Conservation (phyloP, 2,113 vertebrate species). For the Amphiprion ocellaris region DNA sequence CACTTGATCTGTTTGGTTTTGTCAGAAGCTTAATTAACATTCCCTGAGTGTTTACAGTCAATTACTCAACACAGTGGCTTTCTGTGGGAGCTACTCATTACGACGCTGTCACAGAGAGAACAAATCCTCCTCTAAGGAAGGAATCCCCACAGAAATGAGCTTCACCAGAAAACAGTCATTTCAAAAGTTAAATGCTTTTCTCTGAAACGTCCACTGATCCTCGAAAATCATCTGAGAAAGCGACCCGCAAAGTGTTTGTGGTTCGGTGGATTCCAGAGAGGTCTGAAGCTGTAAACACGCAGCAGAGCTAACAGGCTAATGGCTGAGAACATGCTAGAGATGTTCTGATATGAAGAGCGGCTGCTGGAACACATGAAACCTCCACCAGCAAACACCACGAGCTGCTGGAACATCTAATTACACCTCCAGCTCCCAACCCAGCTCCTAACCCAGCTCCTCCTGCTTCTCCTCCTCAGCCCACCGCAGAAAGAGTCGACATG, state of each 20-base stretch:
- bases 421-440: conserved; percentile 37
- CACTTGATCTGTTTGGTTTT: conserved; percentile 72
- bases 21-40: conserved; percentile 84
- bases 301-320: no score
- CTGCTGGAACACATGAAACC: conserved; percentile 21
- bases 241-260: not conserved
- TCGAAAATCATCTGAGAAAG: conserved; percentile 17
- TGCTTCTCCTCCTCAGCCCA: conserved; percentile 38
- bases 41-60: conserved; percentile 83
- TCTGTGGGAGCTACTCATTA: conserved; percentile 77
- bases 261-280: conserved; percentile 16
- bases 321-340: not conserved
- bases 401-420: conserved; percentile 72
- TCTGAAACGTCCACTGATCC: conserved; percentile 10
- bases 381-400: conserved; percentile 47
- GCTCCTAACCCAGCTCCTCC: not conserved
- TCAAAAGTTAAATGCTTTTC: conserved; percentile 22
- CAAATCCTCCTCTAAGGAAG: conserved; percentile 67
- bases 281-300: conserved; percentile 24
- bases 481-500: conserved; percentile 34
- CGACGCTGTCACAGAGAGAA: conserved; percentile 74
- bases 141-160: conserved; percentile 24
- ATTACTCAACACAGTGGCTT: conserved; percentile 80
- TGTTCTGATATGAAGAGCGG: conserved; percentile 63
- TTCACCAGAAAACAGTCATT: not conserved